Evolutionary conservation across 2,113 vertebrate species (phyloP).

Genomic region (Eolophus roseicapilla): DNA sequence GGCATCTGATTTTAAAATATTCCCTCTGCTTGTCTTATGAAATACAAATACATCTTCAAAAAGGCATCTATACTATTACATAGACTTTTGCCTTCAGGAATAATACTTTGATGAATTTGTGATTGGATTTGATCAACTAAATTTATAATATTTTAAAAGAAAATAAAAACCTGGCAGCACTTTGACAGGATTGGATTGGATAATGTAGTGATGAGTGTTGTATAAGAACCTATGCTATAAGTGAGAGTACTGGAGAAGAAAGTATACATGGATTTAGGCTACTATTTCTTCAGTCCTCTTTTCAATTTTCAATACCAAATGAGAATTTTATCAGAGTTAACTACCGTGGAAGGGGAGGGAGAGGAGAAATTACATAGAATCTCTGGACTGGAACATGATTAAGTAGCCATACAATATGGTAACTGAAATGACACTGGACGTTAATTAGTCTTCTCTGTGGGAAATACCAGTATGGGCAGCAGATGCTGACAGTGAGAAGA

Average conservation of each 20-base stretch:
- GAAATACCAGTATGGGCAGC: not conserved
- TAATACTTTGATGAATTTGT: not conserved
- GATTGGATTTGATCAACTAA: not conserved
- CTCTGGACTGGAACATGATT: slow-evolving; percentile 45
- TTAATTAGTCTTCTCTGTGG: slow-evolving; percentile 30
- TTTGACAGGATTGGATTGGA: not conserved
- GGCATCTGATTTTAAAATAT: not conserved
- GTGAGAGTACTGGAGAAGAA: not conserved
- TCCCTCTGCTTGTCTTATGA: not conserved
- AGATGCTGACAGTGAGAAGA: not conserved
- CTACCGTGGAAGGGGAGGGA: not conserved
- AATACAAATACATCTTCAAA: not conserved
- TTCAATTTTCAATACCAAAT: slow-evolving; percentile 3
- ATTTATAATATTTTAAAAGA: not conserved
- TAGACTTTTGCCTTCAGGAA: not conserved
- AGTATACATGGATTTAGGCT: not conserved
- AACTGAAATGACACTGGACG: not conserved
- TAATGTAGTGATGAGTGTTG: not conserved
- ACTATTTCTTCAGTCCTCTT: not conserved
- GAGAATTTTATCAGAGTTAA: slow-evolving; percentile 18
- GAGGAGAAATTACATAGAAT: slow-evolving; percentile 4
- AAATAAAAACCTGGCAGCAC: not conserved
- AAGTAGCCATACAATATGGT: not conserved
- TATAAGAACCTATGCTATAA: not conserved
- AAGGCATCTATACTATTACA: not conserved